Base-by-base conservation (phyloP, 1,140 invertebrate genomes). In the Bombus affinis region DNA sequence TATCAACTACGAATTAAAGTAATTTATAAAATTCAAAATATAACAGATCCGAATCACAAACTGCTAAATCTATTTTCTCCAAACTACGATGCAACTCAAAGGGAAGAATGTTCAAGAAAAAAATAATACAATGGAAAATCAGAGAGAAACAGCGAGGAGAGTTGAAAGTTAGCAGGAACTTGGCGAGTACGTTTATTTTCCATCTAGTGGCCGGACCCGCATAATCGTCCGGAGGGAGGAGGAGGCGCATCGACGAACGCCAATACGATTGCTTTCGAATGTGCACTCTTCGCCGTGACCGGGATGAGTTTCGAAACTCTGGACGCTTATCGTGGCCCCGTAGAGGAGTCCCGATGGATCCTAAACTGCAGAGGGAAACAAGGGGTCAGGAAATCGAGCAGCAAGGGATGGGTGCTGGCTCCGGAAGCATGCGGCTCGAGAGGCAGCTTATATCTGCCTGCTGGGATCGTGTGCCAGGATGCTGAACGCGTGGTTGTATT, bases 301-400 rank as follows among this genome's bases (percentile, higher is more conserved):
- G 62, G 35, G 37, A 75, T 71, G 71, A 86, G 84, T 79, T 86
- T 83, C 80, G 80, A 83, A 83, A 83, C 72, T 86, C 80, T 39
- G 39, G 35, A 42, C 72, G 62, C 62, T 83, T 86, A 83, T 86
- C 85, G 85, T n/a, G 22, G n/a, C 15, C 28, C 53, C 28, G 62
- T 83, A 76, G 76, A 86, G 72, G 79, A 82, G 65, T 66, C 59
- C 80, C n/a, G 80, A 5, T 62, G 39, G 62, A 77, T 76, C 53
- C 65, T 37, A 32, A 74, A 66, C 44, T 10, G n/a, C 68, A 9
- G 2, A 22, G 75, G 53, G 65, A 70, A 71, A 76, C 80, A 86
- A 77, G 66, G 73, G 42, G 62, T 22, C 75, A 83, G 85, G 85
- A 83, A 86, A 86, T 83, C 85, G 85, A 86, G 80, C 53, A 13